Percentiles rank a stretch among this genome's conserved stretches.
Evolutionary conservation across 2,888 invertebrate genomes (phyloP).

Genomic region (Hypercompe scribonia): DNA sequence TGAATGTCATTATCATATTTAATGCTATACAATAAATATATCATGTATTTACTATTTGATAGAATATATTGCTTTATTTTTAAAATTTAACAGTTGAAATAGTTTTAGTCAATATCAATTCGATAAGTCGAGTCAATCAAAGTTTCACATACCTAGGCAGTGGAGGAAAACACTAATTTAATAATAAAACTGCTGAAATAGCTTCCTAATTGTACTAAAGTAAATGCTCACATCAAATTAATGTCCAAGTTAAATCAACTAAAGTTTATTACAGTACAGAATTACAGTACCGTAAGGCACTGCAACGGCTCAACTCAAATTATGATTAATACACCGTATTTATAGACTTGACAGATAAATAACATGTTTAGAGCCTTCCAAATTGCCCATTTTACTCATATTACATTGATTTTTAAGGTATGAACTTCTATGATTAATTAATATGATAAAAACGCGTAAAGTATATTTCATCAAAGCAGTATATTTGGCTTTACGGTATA

Average conservation of each 20-base stretch:
- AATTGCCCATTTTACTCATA: slow-evolving; percentile 12
- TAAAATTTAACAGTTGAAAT: too few species aligned
- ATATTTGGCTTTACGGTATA: background rate
- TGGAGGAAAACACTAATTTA: background rate
- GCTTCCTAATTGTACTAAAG: background rate
- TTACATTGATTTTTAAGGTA: background rate
- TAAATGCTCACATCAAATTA: background rate
- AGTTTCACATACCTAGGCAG: background rate
- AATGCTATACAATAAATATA: too few species aligned
- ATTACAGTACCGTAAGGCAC: slow-evolving; percentile 14
- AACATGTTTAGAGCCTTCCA: slow-evolving; percentile 11
- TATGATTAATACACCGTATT: slow-evolving; percentile 23
- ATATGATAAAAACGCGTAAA: background rate
- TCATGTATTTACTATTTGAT: too few species aligned
- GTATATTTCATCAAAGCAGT: background rate
- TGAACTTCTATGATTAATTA: slow-evolving; percentile 3
- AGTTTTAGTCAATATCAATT: background rate
- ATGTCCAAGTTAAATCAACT: background rate
- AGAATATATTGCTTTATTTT: too few species aligned
- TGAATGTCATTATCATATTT: too few species aligned
- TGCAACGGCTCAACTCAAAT: slow-evolving; percentile 16
- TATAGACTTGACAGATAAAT: slow-evolving; percentile 17
- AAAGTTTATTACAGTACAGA: background rate
- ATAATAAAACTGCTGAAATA: background rate
- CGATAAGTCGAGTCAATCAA: background rate